Conservation (phyloP, 2,113 vertebrate species). For the Camelus bactrianus region DNA sequence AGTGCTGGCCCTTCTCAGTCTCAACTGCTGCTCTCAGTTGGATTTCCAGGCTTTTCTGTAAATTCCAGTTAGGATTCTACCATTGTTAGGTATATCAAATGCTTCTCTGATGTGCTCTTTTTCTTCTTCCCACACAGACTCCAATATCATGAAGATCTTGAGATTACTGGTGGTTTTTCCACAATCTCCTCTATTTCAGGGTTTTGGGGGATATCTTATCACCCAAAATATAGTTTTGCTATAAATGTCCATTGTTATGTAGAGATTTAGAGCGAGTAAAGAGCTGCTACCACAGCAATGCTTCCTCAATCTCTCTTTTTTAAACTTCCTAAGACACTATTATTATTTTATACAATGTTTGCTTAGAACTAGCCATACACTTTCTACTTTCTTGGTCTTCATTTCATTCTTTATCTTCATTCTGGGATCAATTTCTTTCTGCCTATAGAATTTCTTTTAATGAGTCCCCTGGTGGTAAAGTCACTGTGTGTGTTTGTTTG, state of each 20-base stretch:
- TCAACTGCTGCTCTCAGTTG: background rate
- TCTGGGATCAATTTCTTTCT: background rate
- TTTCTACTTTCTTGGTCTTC: background rate
- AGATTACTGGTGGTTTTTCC: background rate
- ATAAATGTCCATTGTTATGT: background rate
- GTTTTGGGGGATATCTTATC: background rate
- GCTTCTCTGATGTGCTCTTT: background rate
- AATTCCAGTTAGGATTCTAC: background rate
- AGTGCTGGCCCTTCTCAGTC: background rate
- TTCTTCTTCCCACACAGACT: background rate
- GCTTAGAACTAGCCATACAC: background rate
- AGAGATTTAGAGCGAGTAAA: background rate
- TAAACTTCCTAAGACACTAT: background rate
- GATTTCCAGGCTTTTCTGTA: background rate
- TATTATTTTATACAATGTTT: background rate
- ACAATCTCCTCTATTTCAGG: background rate
- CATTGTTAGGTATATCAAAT: background rate
- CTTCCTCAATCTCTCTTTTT: background rate
- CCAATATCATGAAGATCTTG: background rate
- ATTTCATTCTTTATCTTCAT: background rate
- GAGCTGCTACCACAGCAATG: background rate
- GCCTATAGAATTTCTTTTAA: background rate
- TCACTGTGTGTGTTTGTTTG: background rate
- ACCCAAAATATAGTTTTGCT: background rate
- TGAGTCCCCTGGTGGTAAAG: background rate